Conservation (phyloP, 2,113 vertebrate species). For the Naja naja region DNA sequence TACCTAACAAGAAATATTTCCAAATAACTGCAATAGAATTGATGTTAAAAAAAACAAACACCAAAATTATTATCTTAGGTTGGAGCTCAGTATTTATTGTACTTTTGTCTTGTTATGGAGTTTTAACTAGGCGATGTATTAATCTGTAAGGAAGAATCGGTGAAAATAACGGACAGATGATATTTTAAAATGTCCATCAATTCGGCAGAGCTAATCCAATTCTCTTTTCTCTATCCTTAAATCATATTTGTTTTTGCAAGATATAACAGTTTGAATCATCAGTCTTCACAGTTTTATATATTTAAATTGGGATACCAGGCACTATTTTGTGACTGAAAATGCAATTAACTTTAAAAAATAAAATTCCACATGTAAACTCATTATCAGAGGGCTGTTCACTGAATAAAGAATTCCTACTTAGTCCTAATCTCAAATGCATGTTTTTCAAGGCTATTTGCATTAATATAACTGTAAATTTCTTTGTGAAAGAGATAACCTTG, state of each 20-base stretch:
- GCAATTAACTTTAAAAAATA: neutral
- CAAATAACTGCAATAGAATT: neutral
- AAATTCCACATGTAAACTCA: neutral
- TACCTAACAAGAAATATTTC: neutral
- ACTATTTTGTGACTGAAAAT: neutral
- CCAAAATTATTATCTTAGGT: neutral
- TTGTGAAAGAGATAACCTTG: neutral
- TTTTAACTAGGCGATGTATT: neutral
- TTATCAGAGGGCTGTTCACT: neutral
- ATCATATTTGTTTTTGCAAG: neutral
- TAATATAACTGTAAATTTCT: neutral
- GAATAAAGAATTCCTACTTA: neutral
- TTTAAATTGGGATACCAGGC: neutral
- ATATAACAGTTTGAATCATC: neutral
- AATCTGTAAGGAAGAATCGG: neutral
- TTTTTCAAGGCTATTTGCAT: neutral
- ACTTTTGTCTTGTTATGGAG: neutral
- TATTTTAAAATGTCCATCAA: neutral
- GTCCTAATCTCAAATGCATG: neutral
- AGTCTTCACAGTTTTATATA: neutral
- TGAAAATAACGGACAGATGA: neutral
- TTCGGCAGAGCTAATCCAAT: neutral
- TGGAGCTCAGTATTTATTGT: neutral
- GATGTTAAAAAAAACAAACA: neutral
- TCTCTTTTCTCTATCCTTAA: neutral